Conservation (phyloP, 2,888 invertebrate genomes). For the Pomacea canaliculata region DNA sequence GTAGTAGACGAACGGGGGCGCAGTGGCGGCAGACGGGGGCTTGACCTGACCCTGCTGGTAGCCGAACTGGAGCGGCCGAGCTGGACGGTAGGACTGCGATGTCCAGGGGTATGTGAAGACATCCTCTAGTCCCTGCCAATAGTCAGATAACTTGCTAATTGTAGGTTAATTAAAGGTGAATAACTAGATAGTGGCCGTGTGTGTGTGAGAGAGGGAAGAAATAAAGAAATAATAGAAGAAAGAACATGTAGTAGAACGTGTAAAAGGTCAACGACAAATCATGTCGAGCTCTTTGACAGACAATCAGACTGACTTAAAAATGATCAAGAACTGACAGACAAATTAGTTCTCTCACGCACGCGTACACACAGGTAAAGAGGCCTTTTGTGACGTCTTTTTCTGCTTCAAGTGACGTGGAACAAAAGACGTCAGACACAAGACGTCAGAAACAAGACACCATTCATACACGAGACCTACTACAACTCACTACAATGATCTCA, state of each 20-base stretch:
- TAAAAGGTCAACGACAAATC: too few relatives aligned
- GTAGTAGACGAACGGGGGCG: conserved; percentile 40
- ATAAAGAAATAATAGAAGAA: not conserved
- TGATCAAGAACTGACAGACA: too few relatives aligned
- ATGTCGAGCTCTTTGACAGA: too few relatives aligned
- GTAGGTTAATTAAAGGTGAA: not conserved
- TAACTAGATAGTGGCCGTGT: not conserved
- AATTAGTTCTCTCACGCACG: too few relatives aligned
- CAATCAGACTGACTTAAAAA: too few relatives aligned
- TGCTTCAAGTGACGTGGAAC: too few relatives aligned
- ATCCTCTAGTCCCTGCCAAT: conserved; percentile 38
- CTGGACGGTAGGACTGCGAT: conserved; percentile 40
- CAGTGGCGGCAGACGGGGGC: conserved; percentile 39
- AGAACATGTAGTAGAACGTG: too few relatives aligned
- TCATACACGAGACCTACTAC: too few relatives aligned
- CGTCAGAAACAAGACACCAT: too few relatives aligned
- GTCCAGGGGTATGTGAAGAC: conserved; percentile 58
- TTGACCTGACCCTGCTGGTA: conserved; percentile 21
- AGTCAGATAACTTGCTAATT: not conserved
- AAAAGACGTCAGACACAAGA: too few relatives aligned
- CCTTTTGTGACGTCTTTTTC: too few relatives aligned
- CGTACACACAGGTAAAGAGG: too few relatives aligned
- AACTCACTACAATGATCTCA: not conserved
- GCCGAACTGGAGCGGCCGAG: conserved; percentile 4
- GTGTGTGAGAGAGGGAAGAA: not conserved